Evolutionary conservation across 2,113 vertebrate genomes (phyloP).

Genomic region (Dipodomys stephensi): DNA sequence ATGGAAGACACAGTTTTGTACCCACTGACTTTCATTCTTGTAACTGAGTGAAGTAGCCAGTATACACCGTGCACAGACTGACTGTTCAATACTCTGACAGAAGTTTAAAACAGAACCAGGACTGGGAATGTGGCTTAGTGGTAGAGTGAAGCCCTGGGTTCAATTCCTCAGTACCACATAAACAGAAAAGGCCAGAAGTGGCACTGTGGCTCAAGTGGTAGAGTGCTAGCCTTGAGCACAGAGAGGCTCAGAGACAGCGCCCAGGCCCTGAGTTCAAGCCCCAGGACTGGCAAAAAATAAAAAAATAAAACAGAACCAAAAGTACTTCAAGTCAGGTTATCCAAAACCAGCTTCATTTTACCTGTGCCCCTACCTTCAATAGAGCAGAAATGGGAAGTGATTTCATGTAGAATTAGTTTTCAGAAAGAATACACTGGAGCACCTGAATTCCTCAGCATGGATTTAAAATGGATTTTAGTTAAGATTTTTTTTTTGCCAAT

Average conservation of each 20-base stretch:
- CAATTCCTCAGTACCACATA: too few relatives aligned
- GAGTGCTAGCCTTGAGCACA: too few relatives aligned
- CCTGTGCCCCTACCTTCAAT: neutral
- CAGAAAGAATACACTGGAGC: neutral
- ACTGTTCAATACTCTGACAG: neutral
- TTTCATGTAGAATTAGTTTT: constrained; percentile 14
- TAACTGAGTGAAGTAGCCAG: neutral
- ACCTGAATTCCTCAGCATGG: neutral
- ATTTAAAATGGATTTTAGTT: constrained; percentile 11
- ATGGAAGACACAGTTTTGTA: neutral
- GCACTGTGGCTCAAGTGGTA: too few relatives aligned
- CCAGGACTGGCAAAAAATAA: too few relatives aligned
- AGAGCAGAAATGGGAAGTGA: constrained; percentile 25
- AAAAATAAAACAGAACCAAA: neutral
- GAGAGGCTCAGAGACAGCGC: too few relatives aligned
- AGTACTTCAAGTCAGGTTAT: neutral
- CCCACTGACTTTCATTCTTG: neutral
- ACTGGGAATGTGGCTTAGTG: too few relatives aligned
- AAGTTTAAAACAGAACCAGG: constrained; percentile 1
- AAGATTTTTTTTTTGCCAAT: neutral
- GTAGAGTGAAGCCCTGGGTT: too few relatives aligned
- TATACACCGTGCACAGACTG: neutral
- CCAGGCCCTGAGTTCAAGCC: too few relatives aligned
- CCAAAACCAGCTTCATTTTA: constrained; percentile 26
- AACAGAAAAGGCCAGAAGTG: too few relatives aligned